phyloP scores from a whole-genome alignment of 1,140 invertebrate genomes.

The Pseudomyrmex cubaensis region DNA sequence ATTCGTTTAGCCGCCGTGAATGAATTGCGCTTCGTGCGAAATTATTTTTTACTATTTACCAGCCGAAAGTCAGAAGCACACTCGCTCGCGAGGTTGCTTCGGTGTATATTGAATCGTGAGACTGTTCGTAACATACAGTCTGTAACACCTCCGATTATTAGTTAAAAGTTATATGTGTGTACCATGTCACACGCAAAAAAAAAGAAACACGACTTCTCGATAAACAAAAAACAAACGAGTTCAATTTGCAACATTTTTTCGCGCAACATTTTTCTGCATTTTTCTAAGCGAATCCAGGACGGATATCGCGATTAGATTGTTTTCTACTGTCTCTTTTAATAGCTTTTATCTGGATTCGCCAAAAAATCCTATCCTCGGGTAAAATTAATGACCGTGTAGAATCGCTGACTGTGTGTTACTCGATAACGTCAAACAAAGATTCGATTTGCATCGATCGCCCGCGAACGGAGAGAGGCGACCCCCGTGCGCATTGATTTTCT shows the following conservation, averaged over 20 bases:
- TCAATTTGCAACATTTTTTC: not conserved
- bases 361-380: constrained; percentile 25
- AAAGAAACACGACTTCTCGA: not conserved
- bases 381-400: constrained; percentile 40
- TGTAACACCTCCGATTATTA: not conserved
- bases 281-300: not conserved
- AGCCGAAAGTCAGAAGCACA: not conserved
- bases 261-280: not conserved
- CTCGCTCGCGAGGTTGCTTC: not conserved
- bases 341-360: constrained; percentile 12
- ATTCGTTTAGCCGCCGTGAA: constrained; percentile 49
- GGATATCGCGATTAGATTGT: not conserved
- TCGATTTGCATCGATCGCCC: constrained; percentile 63
- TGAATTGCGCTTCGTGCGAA: constrained; percentile 30
- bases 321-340: not conserved
- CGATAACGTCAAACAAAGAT: constrained; percentile 52
- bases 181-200: no score
- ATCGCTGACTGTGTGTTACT: constrained; percentile 43
- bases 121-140: not conserved
- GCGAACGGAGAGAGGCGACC: constrained; percentile 5
- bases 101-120: not conserved
- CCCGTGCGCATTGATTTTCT: constrained; percentile 67
- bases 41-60: constrained; percentile 49
- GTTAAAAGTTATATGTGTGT: not conserved
- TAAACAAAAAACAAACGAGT: not conserved